These are phyloP conservation scores for Cosmia pyralina DNA, from an alignment of 2,888 invertebrate genomes.

Conservation along the genomic window DNA sequence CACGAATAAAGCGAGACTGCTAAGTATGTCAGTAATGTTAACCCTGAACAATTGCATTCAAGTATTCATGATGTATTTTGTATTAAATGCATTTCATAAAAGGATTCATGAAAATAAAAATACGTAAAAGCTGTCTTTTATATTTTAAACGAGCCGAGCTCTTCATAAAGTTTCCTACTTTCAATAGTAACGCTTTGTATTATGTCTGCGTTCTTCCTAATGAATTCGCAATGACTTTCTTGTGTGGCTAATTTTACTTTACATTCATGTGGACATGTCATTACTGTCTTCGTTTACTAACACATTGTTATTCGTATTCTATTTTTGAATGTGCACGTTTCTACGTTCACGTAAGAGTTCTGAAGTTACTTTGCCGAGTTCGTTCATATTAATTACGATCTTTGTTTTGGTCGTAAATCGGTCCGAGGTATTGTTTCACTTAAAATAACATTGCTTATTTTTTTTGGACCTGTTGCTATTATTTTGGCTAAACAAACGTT, in stretches of 20 bases:
- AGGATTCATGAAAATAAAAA: conserved; percentile 21
- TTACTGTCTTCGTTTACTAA: conserved; percentile 83
- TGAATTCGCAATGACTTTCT: conserved; percentile 66
- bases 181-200: conserved; percentile 34
- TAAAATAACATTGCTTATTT: conserved; percentile 29
- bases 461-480: conserved; percentile 33
- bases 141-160: conserved; percentile 15
- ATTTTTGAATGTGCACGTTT: conserved; percentile 76
- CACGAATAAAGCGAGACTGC: conserved; percentile 79
- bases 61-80: conserved; percentile 35
- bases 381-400: conserved; percentile 67
- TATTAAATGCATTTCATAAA: conserved; percentile 26
- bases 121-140: neutral
- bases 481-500: conserved; percentile 12
- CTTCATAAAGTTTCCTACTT: conserved; percentile 20
- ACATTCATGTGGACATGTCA: conserved; percentile 78
- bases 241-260: conserved; percentile 76
- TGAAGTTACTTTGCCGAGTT: conserved; percentile 55
- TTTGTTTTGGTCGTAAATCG: conserved; percentile 64
- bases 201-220: conserved; percentile 57
- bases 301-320: conserved; percentile 80
- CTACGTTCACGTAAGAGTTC: conserved; percentile 64
- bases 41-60: conserved; percentile 64
- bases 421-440: conserved; percentile 42
- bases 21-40: conserved; percentile 80